Conservation (phyloP, 2,888 invertebrate species). For the Eurytoma adleriae region DNA sequence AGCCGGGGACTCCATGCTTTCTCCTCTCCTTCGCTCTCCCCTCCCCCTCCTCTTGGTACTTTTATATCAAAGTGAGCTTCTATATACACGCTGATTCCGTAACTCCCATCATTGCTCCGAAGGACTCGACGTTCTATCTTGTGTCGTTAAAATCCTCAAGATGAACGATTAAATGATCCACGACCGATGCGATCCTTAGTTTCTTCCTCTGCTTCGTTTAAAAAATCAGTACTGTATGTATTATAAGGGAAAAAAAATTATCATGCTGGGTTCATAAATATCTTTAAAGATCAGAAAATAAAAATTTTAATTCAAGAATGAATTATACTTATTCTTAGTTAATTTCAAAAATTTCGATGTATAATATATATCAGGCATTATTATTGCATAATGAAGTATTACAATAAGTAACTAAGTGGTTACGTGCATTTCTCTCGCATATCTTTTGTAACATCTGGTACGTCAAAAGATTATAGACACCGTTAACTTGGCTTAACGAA, state of each 20-base stretch:
- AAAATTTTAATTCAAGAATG: too few relatives aligned
- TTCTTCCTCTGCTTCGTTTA: too few relatives aligned
- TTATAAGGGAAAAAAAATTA: too few relatives aligned
- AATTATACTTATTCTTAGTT: too few relatives aligned
- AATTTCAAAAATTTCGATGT: too few relatives aligned
- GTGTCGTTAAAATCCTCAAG: conserved; percentile 51
- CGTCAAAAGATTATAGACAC: conserved; percentile 28
- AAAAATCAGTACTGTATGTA: too few relatives aligned
- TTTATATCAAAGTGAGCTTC: too few relatives aligned
- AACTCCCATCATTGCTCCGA: conserved; percentile 34
- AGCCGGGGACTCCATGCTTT: conserved; percentile 11
- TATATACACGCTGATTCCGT: conserved; percentile 39
- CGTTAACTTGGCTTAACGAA: conserved; percentile 41
- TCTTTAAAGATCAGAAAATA: too few relatives aligned
- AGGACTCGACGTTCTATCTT: conserved; percentile 14
- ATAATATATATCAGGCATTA: too few relatives aligned
- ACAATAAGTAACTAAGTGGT: conserved; percentile 16
- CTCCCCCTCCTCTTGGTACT: too few relatives aligned
- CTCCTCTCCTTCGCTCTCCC: conserved; percentile 5
- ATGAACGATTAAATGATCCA: conserved; percentile 31
- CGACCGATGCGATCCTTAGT: too few relatives aligned
- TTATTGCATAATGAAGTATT: background rate
- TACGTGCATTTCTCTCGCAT: conserved; percentile 11
- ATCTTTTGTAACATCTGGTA: conserved; percentile 33
- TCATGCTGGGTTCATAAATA: too few relatives aligned